Percentiles rank a stretch among this genome's conserved stretches.
phyloP scores from a whole-genome alignment of 2,888 invertebrate species.

The Xylocampa areola region DNA sequence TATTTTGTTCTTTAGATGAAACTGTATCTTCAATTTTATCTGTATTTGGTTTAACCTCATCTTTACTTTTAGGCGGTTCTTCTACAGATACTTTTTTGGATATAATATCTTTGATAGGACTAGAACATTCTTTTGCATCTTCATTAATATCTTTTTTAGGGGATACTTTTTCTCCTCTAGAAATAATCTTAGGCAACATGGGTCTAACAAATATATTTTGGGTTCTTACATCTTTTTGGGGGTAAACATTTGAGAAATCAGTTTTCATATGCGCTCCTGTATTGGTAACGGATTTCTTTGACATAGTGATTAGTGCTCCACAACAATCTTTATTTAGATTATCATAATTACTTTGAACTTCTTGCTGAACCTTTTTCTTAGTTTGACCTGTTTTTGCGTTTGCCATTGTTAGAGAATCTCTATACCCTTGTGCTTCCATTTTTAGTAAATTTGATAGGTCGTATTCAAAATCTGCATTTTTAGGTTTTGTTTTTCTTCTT shows the following conservation, averaged over 20 bases:
- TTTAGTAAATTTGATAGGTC: slow-evolving; percentile 91
- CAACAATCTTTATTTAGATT: slow-evolving; percentile 77
- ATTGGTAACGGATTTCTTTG: slow-evolving; percentile 77
- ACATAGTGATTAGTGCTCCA: slow-evolving; percentile 78
- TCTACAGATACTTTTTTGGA: slow-evolving; percentile 40
- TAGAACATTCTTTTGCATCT: slow-evolving; percentile 88
- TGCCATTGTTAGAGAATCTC: slow-evolving; percentile 74
- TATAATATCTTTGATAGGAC: slow-evolving; percentile 92
- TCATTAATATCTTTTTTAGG: slow-evolving; percentile 76
- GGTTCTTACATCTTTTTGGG: slow-evolving; percentile 67
- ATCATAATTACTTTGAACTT: slow-evolving; percentile 69
- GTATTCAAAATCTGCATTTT: slow-evolving; percentile 93
- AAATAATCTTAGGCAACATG: slow-evolving; percentile 75
- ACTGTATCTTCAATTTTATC: slow-evolving; percentile 41
- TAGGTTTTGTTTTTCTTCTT: slow-evolving; percentile 91
- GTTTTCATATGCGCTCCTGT: slow-evolving; percentile 78
- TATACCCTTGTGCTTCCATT: slow-evolving; percentile 86
- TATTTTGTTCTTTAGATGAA: slow-evolving; percentile 42
- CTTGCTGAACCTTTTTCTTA: slow-evolving; percentile 75
- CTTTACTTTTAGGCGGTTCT: slow-evolving; percentile 31
- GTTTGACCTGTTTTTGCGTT: slow-evolving; percentile 67
- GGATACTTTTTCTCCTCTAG: slow-evolving; percentile 76
- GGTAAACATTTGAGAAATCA: slow-evolving; percentile 60
- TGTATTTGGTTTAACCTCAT: slow-evolving; percentile 18
- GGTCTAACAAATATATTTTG: slow-evolving; percentile 79